These are phyloP conservation scores for Tragopan temminckii DNA, from an alignment of 2,797 vertebrate species.

Conservation along the genomic window DNA sequence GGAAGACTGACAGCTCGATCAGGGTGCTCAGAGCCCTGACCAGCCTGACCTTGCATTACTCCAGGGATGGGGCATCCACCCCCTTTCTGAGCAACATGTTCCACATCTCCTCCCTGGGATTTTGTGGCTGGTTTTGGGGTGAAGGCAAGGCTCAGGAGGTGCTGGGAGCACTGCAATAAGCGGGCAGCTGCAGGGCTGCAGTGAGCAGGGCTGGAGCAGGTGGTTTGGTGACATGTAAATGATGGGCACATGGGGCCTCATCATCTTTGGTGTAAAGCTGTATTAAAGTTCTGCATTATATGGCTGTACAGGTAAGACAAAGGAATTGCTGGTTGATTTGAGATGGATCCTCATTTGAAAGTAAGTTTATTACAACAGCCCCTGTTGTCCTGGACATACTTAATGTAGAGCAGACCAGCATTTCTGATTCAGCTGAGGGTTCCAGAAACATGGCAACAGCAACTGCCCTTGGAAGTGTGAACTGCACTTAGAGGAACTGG, in stretches of 20 bases:
- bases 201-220: background rate
- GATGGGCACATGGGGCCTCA: background rate
- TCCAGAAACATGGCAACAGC: background rate
- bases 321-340: background rate
- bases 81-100: too few species aligned
- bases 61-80: too few species aligned
- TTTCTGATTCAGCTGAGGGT: background rate
- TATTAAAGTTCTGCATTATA: background rate
- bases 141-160: background rate
- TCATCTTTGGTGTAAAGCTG: background rate
- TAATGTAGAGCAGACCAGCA: background rate
- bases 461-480: background rate
- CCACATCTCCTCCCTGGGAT: background rate
- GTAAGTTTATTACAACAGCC: background rate
- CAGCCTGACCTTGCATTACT: too few species aligned
- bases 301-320: background rate
- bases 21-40: too few species aligned
- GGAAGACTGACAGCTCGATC: too few species aligned
- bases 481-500: background rate
- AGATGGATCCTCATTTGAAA: background rate
- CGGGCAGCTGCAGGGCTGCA: rapidly evolving
- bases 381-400: background rate
- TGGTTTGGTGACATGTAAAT: background rate
- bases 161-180: background rate
- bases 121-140: background rate